A percentile compares a stretch with the other conserved stretches of the same genome.
Evolutionary conservation across 1,140 invertebrate genomes (phyloP).

Genomic region (Drosophila watanabei): DNA sequence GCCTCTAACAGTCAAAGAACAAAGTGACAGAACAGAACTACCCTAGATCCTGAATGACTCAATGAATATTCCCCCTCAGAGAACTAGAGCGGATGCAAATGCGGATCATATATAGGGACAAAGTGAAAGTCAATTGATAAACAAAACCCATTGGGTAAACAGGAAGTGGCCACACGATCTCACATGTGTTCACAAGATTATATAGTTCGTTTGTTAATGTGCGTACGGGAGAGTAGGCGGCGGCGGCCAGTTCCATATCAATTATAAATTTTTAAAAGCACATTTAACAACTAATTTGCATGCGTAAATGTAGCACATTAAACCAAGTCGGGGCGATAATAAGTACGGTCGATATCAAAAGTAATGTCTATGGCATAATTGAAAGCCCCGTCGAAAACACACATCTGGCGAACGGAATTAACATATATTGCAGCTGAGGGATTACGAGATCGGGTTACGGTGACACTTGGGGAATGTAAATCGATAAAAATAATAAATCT

Average conservation of each 20-base stretch:
- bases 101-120: constrained; percentile 40
- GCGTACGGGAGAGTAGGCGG: constrained; percentile 42
- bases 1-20: constrained; percentile 2
- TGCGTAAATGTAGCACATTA: constrained; percentile 75
- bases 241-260: constrained; percentile 20
- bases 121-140: constrained; percentile 52
- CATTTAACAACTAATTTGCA: constrained; percentile 71
- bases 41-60: constrained; percentile 45
- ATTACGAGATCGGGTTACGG: constrained; percentile 26
- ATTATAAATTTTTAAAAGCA: constrained; percentile 61
- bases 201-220: constrained; percentile 2
- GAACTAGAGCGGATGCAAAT: constrained; percentile 44
- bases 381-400: constrained; percentile 70
- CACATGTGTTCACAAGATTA: constrained; percentile 5
- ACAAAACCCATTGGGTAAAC: constrained; percentile 31
- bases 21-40: not conserved
- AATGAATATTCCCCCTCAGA: not conserved
- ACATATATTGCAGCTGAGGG: constrained; percentile 65
- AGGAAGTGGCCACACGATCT: constrained; percentile 35
- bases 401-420: constrained; percentile 70
- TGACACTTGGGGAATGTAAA: constrained; percentile 4
- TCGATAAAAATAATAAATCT: not conserved
- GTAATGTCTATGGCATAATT: constrained; percentile 43
- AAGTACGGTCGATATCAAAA: constrained; percentile 27
- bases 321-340: constrained; percentile 31